Evolutionary conservation across 2,113 vertebrate genomes (phyloP), one percentile per base, ranked within the genome.

Genomic region (Scalopus aquaticus): DNA sequence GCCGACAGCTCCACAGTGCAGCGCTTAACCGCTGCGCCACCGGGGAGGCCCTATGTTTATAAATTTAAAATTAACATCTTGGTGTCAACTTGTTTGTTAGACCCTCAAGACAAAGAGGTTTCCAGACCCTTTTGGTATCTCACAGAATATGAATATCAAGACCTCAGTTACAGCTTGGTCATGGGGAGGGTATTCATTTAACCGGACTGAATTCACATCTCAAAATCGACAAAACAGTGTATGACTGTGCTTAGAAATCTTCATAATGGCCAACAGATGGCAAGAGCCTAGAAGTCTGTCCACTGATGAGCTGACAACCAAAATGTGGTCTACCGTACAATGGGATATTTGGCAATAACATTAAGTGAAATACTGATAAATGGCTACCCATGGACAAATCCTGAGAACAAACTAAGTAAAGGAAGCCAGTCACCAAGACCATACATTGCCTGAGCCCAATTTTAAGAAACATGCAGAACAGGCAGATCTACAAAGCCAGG

Each of bases 31-130:
- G n/a, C n/a, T n/a, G n/a, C n/a, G n/a, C n/a, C n/a, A n/a, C n/a
- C n/a, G n/a, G n/a, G n/a, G n/a, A n/a, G n/a, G n/a, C n/a, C n/a
- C n/a, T n/a, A n/a, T n/a, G n/a, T n/a, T n/a, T 49, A 20, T 28
- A 60, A 20, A 73, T 37, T 78, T 46, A 94, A 92, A 62, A 94
- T 87, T 20, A 51, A 1, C 32, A 69, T 67, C 49, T 82, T 22
- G n/a, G 26, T 51, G 51, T 39, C 28, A 65, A 32, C n/a, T 62
- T 83, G 86, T 64, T 90, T 4, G 22, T 37, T 39, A 92, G 60
- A 39, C 17, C 9, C 6, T 72, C 9, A 17, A 22, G 60, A 80
- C 30, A 60, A 70, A 88, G 70, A 44, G 3, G 46, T 56, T 32
- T 85, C 46, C 30, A 72, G 56, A 35, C 3, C 3, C 0, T 26